Base-by-base conservation (phyloP, 1,140 invertebrate species). In the Drosophila tani region DNA sequence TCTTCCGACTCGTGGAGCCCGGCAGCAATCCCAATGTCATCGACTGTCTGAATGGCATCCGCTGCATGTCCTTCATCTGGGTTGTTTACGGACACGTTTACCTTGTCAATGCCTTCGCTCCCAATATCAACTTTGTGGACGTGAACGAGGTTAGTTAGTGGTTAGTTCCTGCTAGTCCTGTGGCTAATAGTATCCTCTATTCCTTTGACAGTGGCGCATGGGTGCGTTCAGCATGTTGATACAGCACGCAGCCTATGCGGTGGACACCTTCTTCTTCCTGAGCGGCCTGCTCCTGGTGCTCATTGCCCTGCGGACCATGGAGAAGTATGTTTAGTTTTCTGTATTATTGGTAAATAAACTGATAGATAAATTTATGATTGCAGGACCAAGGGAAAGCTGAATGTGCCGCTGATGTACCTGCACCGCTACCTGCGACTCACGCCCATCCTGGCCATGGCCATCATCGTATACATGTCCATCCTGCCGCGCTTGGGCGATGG, bases 211-310 rank as follows among this genome's bases (percentile, higher is more conserved):
- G 81, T 93, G 40, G 94, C 59, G 4, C 64, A 83, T n/a, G 75
- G 93, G 40, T 70, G 94, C 21, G 92, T 95, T 7, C 64, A 93
- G 94, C 6, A 95, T 95, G 75, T 93, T 95, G 8, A 65, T 93
- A 0, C 65, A 95, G 4, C 94, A 94, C 75, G 95, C 94, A 3
- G 93, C 94, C 0, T 97, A 97, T 91, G 97, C 97, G 63, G 98
- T 98, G 1, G 97, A 98, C 86, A 97, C 97, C 0, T 98, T 98
- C 93, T 98, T 98, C 94, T 97, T 97, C 84, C 88, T 92, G 19
- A 96, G 96, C 56, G 95, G 95, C 5, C 95, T 96, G 75, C 93
- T 96, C 19, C 94, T 96, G 71, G 93, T 94, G 71, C 93, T 95
- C 57, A 93, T 95, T 21, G 87, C 96, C 1, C 91, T 96, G 11